phyloP scores from a whole-genome alignment of 2,113 vertebrate species.

The Athene noctua region DNA sequence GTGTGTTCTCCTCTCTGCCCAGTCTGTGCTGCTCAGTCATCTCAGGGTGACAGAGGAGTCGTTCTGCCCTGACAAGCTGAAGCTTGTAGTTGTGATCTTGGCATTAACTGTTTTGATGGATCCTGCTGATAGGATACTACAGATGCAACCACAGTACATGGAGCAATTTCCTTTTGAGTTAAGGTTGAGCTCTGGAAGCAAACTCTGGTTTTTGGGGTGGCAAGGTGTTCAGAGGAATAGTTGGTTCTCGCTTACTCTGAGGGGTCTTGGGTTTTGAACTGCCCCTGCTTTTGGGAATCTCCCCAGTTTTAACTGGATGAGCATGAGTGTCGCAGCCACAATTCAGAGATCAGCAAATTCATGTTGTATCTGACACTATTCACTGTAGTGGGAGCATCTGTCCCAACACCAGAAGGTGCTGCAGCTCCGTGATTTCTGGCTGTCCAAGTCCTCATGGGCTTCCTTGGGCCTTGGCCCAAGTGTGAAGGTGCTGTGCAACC shows the following conservation, averaged over 20 bases:
- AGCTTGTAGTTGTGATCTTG: neutral
- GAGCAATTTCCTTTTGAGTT: neutral
- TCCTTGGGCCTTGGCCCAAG: neutral
- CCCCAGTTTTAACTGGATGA: neutral
- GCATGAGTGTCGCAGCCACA: neutral
- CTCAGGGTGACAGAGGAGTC: neutral
- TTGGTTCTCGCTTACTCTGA: accelerated
- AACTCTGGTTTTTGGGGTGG: neutral
- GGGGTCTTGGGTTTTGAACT: neutral
- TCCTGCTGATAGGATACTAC: neutral
- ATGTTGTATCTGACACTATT: neutral
- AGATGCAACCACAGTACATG: accelerated
- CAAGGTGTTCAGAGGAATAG: neutral
- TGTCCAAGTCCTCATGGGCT: neutral
- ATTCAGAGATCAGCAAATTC: neutral
- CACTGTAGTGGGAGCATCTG: neutral
- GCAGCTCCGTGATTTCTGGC: neutral
- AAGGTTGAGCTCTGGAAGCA: neutral
- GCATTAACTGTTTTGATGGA: neutral
- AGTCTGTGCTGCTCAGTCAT: accelerated
- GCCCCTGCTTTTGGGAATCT: neutral
- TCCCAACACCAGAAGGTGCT: neutral
- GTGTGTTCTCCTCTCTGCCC: neutral
- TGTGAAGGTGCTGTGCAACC: neutral
- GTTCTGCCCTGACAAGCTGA: constrained; percentile 5